phyloP scores from a whole-genome alignment of 2,113 vertebrate genomes.

The Eublepharis macularius region DNA sequence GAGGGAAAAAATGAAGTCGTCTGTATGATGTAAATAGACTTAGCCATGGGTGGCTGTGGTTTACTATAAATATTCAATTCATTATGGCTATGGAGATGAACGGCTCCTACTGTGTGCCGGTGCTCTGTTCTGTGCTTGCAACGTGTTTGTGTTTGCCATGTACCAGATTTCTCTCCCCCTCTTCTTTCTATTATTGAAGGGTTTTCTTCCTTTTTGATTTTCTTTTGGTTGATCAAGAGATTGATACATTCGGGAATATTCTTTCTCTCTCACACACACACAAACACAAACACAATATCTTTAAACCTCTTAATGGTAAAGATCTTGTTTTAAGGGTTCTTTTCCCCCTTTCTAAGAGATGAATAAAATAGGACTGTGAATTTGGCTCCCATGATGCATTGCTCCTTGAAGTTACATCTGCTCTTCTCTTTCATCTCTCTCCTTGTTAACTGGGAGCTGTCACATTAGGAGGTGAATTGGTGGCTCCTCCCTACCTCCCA shows the following conservation, averaged over 20 bases:
- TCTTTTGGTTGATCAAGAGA: conserved; percentile 40
- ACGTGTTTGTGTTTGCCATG: conserved; percentile 61
- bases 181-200: neutral
- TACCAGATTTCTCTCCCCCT: conserved; percentile 53
- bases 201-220: neutral
- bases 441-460: conserved; percentile 97
- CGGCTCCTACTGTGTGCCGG: conserved; percentile 53
- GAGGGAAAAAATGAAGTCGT: conserved; percentile 67
- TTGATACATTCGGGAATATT: conserved; percentile 52
- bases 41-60: conserved; percentile 64
- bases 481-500: conserved; percentile 82
- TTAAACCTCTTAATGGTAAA: conserved; percentile 56
- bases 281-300: conserved; percentile 30
- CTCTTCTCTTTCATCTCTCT: conserved; percentile 95
- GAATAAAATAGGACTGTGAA: conserved; percentile 72
- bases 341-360: conserved; percentile 50
- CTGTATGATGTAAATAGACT: conserved; percentile 73
- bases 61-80: conserved; percentile 67
- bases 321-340: conserved; percentile 64
- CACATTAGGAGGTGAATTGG: conserved; percentile 94
- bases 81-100: conserved; percentile 55
- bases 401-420: conserved; percentile 97
- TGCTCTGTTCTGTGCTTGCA: conserved; percentile 49
- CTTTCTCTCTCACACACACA: neutral
- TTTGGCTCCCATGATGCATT: conserved; percentile 93